phyloP scores from a whole-genome alignment of 2,797 vertebrate genomes.

The Sitta carolinensis region DNA sequence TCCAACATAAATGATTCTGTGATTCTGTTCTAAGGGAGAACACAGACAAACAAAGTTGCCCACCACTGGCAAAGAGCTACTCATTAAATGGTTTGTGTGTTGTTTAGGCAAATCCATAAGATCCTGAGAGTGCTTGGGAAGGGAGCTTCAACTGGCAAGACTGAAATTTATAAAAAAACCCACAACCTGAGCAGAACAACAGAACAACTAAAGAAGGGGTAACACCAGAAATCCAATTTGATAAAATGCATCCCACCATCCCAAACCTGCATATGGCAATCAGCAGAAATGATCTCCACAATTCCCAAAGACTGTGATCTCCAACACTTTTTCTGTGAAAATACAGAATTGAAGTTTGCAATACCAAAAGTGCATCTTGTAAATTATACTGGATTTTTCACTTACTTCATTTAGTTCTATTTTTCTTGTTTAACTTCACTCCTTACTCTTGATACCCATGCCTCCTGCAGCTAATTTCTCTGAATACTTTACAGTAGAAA shows the following conservation, averaged over 20 bases:
- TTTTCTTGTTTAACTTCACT: neutral
- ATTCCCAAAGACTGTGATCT: accelerated
- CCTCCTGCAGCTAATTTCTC: neutral
- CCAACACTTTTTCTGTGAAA: neutral
- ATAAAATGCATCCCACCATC: neutral
- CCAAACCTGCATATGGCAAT: neutral
- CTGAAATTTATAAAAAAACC: neutral
- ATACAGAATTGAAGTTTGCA: neutral
- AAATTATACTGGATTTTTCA: neutral
- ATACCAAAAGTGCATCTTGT: neutral
- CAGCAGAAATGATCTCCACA: neutral
- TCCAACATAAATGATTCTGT: neutral
- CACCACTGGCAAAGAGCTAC: neutral
- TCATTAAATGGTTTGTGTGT: neutral
- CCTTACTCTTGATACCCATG: neutral
- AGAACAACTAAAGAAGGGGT: neutral
- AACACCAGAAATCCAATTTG: neutral
- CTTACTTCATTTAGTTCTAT: neutral
- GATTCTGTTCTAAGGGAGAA: neutral
- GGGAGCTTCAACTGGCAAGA: neutral
- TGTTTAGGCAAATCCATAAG: neutral
- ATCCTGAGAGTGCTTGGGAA: neutral
- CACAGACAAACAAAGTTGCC: neutral
- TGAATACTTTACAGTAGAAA: neutral
- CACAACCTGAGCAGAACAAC: neutral